Evolutionary conservation across 2,113 vertebrate species (phyloP).

Genomic region (Xerus inauris): DNA sequence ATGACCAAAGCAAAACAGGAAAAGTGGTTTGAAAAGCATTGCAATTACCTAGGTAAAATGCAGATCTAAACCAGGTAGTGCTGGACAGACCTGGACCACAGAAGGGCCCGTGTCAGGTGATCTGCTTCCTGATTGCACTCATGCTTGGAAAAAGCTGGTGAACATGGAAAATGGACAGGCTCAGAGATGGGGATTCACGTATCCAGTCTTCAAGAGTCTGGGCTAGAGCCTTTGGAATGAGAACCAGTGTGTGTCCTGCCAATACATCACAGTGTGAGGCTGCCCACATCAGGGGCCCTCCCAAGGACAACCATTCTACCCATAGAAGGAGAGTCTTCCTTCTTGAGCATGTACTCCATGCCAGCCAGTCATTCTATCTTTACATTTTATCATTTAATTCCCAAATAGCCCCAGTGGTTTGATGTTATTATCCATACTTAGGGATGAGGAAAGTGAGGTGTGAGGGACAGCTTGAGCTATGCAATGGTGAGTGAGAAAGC

Average conservation of each 20-base stretch:
- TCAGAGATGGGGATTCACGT: neutral
- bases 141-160: neutral
- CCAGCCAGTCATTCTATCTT: neutral
- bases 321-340: no score
- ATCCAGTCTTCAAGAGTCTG: neutral
- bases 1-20: neutral
- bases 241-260: no score
- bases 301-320: neutral
- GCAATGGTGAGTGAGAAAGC: neutral
- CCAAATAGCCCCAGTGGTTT: neutral
- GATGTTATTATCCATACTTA: neutral
- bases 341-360: rapidly evolving
- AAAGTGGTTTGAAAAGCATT: neutral
- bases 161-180: neutral
- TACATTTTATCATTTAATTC: neutral
- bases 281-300: neutral
- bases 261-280: neutral
- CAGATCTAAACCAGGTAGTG: no score
- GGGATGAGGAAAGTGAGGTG: neutral
- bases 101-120: neutral
- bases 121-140: neutral
- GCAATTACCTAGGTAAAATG: neutral
- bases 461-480: neutral
- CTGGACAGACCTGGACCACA: neutral
- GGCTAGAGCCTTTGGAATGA: neutral